Conservation (phyloP, 2,888 invertebrate species). For the Pogonocherus hispidulus region DNA sequence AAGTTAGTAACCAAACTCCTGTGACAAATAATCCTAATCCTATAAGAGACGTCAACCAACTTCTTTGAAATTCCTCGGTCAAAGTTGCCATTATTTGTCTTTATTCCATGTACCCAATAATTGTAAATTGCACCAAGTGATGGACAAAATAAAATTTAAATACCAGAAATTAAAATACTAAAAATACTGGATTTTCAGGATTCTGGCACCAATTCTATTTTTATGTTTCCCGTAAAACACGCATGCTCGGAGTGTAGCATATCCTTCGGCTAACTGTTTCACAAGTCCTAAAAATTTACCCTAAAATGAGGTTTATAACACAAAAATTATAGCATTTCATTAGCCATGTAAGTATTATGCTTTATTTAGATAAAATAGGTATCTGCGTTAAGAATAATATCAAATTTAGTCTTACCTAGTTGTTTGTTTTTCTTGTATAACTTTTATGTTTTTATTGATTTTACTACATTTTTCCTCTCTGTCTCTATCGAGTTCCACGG, state of each 20-base stretch:
- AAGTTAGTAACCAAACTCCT: constrained; percentile 81
- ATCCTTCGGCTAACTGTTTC: constrained; percentile 41
- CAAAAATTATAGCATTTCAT: neutral
- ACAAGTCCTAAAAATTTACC: constrained; percentile 9
- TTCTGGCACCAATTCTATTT: too few species aligned
- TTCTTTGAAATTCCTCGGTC: constrained; percentile 75
- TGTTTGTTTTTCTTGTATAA: constrained; percentile 18
- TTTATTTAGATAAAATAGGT: neutral
- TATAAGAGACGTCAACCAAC: constrained; percentile 81
- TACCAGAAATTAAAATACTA: too few species aligned
- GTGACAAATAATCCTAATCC: constrained; percentile 77
- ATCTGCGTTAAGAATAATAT: neutral
- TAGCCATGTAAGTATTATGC: constrained; percentile 7
- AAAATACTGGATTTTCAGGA: too few species aligned
- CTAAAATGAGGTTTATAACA: constrained; percentile 19
- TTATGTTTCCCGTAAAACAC: constrained; percentile 44
- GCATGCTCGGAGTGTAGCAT: constrained; percentile 53
- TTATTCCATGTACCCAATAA: neutral
- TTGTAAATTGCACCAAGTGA: too few species aligned
- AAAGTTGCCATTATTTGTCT: constrained; percentile 52
- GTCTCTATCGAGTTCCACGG: constrained; percentile 11
- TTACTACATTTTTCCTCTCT: constrained; percentile 1
- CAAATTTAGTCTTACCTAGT: neutral
- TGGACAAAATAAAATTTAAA: too few species aligned
- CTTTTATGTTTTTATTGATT: too few species aligned